Evolutionary conservation across 2,797 vertebrate genomes (phyloP).

Genomic region (Galago senegalensis): DNA sequence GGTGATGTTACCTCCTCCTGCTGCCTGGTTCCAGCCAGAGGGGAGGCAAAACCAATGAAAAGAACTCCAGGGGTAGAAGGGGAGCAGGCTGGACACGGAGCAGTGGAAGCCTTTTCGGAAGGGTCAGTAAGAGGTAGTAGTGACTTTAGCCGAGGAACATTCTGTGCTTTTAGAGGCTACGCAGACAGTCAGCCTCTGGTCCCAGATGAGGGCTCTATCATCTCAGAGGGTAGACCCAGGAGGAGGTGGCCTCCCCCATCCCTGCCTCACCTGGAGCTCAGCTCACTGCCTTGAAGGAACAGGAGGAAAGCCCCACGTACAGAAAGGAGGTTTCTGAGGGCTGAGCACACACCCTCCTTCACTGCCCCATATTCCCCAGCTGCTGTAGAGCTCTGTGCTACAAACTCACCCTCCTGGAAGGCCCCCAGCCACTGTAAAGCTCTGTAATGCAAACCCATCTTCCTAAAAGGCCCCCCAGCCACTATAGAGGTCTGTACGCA

Average conservation of each 20-base stretch:
- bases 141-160: background rate
- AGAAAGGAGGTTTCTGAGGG: background rate
- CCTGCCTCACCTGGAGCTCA: background rate
- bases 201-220: background rate
- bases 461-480: background rate
- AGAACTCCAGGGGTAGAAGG: background rate
- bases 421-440: background rate
- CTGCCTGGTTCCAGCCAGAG: constrained; percentile 16
- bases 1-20: background rate
- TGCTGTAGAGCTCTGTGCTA: background rate
- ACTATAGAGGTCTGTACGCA: background rate
- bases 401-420: background rate
- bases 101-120: constrained; percentile 21
- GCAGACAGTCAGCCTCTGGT: background rate
- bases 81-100: background rate
- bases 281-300: constrained; percentile 20
- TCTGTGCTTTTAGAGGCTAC: background rate
- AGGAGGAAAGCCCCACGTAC: background rate
- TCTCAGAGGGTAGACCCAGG: background rate
- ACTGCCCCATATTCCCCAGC: too few species aligned
- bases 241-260: background rate
- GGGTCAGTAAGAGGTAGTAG: background rate
- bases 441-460: background rate
- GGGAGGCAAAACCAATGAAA: constrained; percentile 24
- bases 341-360: background rate